A percentile compares a stretch with the other conserved stretches of the same genome.
These are phyloP conservation scores for Hippocampus abdominalis DNA, from an alignment of 2,113 vertebrate species.

Conservation along the genomic window DNA sequence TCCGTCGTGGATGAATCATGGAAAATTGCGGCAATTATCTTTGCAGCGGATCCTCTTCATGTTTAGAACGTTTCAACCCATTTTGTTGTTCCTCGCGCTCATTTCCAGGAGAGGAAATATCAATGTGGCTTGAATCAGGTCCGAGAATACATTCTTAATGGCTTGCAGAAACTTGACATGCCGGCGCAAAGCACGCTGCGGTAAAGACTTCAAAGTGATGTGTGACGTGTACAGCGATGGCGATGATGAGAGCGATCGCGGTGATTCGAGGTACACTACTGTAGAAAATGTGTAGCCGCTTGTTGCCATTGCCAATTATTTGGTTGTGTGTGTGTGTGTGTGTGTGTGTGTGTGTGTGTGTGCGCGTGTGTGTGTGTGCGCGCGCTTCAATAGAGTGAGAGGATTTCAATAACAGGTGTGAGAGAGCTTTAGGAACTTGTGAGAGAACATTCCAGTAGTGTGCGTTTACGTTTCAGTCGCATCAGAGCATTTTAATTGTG, in stretches of 20 bases:
- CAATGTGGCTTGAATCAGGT: slow-evolving; percentile 36
- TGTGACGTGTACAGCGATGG: not conserved
- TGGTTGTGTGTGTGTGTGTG: no score
- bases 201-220: not conserved
- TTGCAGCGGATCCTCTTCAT: slow-evolving; percentile 57
- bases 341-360: no score
- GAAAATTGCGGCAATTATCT: slow-evolving; percentile 61
- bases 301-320: no score
- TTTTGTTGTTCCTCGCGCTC: not conserved
- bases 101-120: slow-evolving; percentile 33
- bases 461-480: no score
- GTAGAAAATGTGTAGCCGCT: no score
- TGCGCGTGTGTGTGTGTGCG: no score
- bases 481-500: no score
- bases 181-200: not conserved
- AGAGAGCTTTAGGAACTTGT: no score
- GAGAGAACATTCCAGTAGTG: no score
- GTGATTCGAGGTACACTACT: not conserved
- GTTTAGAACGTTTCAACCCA: slow-evolving; percentile 55
- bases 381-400: no score
- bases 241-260: not conserved
- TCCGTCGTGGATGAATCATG: slow-evolving; percentile 57
- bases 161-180: slow-evolving; percentile 32
- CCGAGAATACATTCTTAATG: slow-evolving; percentile 38
- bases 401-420: no score